phyloP scores from a whole-genome alignment of 2,113 vertebrate species.

The Peromyscus polionotus region DNA sequence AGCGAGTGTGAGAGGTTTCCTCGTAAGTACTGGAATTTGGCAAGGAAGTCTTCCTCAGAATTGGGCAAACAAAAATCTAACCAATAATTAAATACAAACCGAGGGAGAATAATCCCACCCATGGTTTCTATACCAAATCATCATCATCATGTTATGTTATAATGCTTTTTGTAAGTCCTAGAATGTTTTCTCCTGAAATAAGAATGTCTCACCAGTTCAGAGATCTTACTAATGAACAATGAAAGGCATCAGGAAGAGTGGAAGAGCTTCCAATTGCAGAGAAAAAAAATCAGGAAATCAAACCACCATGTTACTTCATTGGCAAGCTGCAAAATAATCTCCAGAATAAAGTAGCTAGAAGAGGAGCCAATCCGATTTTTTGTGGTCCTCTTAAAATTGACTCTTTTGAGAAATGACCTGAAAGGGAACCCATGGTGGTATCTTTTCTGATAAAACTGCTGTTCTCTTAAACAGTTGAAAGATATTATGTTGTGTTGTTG shows the following conservation, averaged over 20 bases:
- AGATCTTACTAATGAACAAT: not conserved
- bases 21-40: not conserved
- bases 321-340: not conserved
- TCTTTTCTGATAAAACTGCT: not conserved
- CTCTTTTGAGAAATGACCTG: slow-evolving; percentile 44
- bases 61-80: not conserved
- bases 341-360: slow-evolving; percentile 17
- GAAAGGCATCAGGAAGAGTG: not conserved
- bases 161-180: not conserved
- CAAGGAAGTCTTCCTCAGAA: not conserved
- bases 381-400: not conserved
- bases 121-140: not conserved
- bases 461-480: not conserved
- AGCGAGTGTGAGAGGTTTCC: not conserved
- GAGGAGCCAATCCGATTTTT: not conserved
- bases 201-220: not conserved
- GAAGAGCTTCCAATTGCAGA: not conserved
- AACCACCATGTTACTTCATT: not conserved
- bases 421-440: not conserved
- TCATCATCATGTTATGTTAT: not conserved
- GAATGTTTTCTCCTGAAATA: slow-evolving; percentile 17
- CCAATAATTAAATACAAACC: slow-evolving; percentile 5
- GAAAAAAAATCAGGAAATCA: not conserved
- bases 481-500: not conserved
- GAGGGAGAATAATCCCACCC: not conserved